Base-by-base conservation (phyloP, 1,140 invertebrate species). In the Lordiphosa stackelbergi region DNA sequence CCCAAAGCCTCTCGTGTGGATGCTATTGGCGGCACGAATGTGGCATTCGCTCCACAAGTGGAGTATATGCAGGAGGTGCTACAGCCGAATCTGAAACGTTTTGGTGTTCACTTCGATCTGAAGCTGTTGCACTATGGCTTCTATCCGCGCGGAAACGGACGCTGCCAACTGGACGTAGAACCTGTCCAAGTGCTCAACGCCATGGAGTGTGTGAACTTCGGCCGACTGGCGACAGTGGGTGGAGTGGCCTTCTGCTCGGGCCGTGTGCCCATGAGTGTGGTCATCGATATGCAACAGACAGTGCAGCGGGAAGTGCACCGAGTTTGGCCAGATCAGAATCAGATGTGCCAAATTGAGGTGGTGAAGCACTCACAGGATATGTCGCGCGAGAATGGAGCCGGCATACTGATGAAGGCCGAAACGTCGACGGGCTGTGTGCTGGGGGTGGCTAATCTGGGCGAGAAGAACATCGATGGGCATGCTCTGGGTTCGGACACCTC, bases 1-100 rank as follows among this genome's bases (percentile, higher is more conserved):
- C 87, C 89, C 34, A 86, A 85, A 0, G 61, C 87, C 0, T 90
- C 92, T 1, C 89, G 85, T 0, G 74, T 97, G 4, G 89, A 90
- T 16, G 88, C 97, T 0, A 90, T 90, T 64, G 96, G 96, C 7
- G 96, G 96, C 10, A 98, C 96, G 9, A 97, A 98, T 89, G 95
- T 94, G 0, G 93, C 94, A 11, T 95, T 97, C 93, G 95, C 96
- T 0, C 96, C 96, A 0, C 95, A 95, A 68, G 91, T 95, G 59
- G 95, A 96, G 79, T 95, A 93, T 79, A 89, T 91, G 4, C 86
- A 88, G 11, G 88, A 95, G 87, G 92, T 97, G 8, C 94, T 97
- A 73, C 87, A 90, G 53, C 93, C 93, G 2, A 88, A 93, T 42
- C 87, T 95, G 2, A 91, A 92, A 58, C 91, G 90, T 81, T 96